Conservation (phyloP, 2,113 vertebrate species). For the Mus pahari region DNA sequence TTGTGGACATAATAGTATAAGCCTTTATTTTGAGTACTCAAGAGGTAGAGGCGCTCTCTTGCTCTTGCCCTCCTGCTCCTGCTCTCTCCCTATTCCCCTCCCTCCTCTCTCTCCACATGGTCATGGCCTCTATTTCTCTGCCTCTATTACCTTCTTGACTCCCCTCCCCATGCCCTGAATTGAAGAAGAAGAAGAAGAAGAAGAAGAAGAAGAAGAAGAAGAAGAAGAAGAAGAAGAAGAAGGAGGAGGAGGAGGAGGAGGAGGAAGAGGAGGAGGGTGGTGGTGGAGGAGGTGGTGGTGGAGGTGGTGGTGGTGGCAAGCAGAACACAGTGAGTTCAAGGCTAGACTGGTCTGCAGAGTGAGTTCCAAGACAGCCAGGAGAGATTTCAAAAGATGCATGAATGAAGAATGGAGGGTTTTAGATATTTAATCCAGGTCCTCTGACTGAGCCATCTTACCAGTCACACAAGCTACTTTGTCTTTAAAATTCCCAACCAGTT, state of each 20-base stretch:
- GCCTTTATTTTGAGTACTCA: neutral
- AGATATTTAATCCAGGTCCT: neutral
- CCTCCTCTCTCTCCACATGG: too few relatives aligned
- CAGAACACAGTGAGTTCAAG: neutral
- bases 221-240: too few relatives aligned
- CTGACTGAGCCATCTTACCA: neutral
- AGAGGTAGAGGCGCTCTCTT: neutral
- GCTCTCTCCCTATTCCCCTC: too few relatives aligned
- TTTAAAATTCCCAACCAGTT: conserved; percentile 3
- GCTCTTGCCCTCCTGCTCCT: too few relatives aligned
- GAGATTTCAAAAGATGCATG: neutral
- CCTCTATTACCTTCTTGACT: too few relatives aligned
- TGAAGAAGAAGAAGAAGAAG: too few relatives aligned
- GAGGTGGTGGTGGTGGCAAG: neutral
- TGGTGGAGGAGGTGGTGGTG: neutral
- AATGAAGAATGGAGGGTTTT: neutral
- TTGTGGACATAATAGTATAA: neutral
- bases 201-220: too few relatives aligned
- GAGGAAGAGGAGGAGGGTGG: too few relatives aligned
- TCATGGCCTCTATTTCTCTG: too few relatives aligned
- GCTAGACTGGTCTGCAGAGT: neutral
- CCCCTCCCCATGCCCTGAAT: too few relatives aligned
- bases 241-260: too few relatives aligned
- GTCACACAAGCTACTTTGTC: neutral
- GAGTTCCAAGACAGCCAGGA: neutral